A percentile compares a stretch with the other conserved stretches of the same genome.
phyloP scores from a whole-genome alignment of 2,113 vertebrate species.

The Xenopus laevis region DNA sequence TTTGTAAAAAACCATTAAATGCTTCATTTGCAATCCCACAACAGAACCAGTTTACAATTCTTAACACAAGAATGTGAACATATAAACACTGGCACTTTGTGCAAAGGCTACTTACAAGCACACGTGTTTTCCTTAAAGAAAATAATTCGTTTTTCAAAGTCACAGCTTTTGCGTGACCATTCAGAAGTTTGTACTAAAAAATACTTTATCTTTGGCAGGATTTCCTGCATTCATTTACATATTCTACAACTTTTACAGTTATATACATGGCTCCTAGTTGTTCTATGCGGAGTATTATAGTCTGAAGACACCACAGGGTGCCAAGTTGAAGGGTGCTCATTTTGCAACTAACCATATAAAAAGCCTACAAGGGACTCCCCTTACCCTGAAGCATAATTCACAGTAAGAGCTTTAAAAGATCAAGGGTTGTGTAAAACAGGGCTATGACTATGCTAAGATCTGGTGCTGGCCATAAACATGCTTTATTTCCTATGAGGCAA shows the following conservation, averaged over 20 bases:
- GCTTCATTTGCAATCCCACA: slow-evolving; percentile 63
- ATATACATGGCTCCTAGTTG: slow-evolving; percentile 88
- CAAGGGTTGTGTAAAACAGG: too few species aligned
- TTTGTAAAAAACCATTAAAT: slow-evolving; percentile 52
- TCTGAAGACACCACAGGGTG: slow-evolving; percentile 1
- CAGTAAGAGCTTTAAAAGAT: too few species aligned
- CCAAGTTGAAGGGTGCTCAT: slow-evolving; percentile 26
- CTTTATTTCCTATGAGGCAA: too few species aligned
- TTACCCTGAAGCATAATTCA: neutral
- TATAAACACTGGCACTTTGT: slow-evolving; percentile 70
- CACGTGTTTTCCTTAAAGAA: slow-evolving; percentile 68
- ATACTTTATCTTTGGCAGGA: slow-evolving; percentile 82
- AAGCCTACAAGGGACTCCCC: neutral
- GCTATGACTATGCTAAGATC: too few species aligned
- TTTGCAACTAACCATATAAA: neutral
- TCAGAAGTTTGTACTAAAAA: slow-evolving; percentile 94
- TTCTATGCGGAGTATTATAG: slow-evolving; percentile 10
- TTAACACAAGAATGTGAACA: slow-evolving; percentile 67
- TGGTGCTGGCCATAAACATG: too few species aligned
- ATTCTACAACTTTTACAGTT: slow-evolving; percentile 95
- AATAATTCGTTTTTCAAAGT: slow-evolving; percentile 70
- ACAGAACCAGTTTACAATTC: slow-evolving; percentile 58
- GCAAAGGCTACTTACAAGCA: slow-evolving; percentile 65
- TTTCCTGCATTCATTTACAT: slow-evolving; percentile 87
- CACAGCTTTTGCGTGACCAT: slow-evolving; percentile 75